Conservation (phyloP, 2,888 invertebrate genomes). For the Syrphus vitripennis region DNA sequence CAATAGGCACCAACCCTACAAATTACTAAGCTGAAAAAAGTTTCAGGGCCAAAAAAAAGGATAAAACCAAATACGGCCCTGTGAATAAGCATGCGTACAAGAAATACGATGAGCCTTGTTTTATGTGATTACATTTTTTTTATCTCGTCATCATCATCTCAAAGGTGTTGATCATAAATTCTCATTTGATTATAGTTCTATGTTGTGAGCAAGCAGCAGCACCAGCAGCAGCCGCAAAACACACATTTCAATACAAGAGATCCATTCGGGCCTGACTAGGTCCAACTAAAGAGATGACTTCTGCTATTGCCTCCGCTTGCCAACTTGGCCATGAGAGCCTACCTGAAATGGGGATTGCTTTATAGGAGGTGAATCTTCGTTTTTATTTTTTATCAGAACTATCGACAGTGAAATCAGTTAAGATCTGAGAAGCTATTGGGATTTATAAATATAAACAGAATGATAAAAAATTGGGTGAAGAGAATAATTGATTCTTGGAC, state of each 20-base stretch:
- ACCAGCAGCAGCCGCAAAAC: constrained; percentile 45
- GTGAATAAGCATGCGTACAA: constrained; percentile 10
- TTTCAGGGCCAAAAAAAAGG: too few relatives aligned
- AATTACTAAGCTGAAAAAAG: too few relatives aligned
- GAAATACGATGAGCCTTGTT: constrained; percentile 31
- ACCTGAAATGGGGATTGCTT: constrained; percentile 32
- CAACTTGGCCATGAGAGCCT: constrained; percentile 3
- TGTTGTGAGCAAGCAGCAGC: constrained; percentile 41
- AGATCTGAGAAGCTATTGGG: constrained; percentile 29
- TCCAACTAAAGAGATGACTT: constrained; percentile 30
- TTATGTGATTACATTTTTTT: constrained; percentile 61
- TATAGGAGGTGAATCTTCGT: background rate
- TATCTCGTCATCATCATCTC: constrained; percentile 72
- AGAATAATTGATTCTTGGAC: constrained; percentile 30
- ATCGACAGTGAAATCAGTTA: constrained; percentile 61
- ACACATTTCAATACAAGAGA: constrained; percentile 50
- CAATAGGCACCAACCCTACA: too few relatives aligned
- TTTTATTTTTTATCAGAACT: constrained; percentile 25
- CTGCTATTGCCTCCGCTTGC: constrained; percentile 29
- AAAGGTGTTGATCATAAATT: constrained; percentile 81
- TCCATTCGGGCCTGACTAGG: background rate
- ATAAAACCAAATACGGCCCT: background rate
- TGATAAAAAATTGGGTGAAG: constrained; percentile 3
- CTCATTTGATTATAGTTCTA: constrained; percentile 78
- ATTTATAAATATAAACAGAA: constrained; percentile 1